Evolutionary conservation across 2,113 vertebrate genomes (phyloP), one percentile per base, ranked within the genome.

Genomic region (Myodes glareolus): DNA sequence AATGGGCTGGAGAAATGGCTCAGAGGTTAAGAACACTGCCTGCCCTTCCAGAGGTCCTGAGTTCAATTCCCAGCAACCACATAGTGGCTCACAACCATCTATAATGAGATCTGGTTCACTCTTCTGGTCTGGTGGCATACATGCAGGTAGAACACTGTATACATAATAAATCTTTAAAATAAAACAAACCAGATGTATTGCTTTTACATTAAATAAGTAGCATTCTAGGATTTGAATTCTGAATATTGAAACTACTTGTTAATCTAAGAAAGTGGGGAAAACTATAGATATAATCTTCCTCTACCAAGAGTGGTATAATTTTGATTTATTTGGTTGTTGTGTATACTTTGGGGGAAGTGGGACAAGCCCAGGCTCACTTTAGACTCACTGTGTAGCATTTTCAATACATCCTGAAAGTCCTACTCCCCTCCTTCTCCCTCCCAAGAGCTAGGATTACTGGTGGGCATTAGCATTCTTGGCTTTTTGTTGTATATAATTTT

Each of bases 261-360:
- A 80, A 95, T 85, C 36, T 65, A 68, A 45, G 55, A 23, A 77
- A 92, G 13, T 42, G 23, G 65, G 10, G n/a, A 84, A 84, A 19
- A 67, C 88, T 61, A 36, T 76, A 88, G 25, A 76, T 25, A 85
- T 76, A 80, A 39, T 42, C 50, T 92, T 93, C 31, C 23, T 94
- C 29, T 72, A 21, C 84, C 78, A 96, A 80, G 31, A 87, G 72
- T 58, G 94, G 77, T 92, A 13, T 27, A 77, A 47, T 84, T 84
- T 84, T 29, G 42, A n/a, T 29, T 86, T 31, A 11, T 31, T 3
- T 50, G 19, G 55, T 31, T 91, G 9, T 76, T 90, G 25, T 88
- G 1, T 90, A 81, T n/a, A 58, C 78, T 52, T 80, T 52, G 50
- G 27, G 31, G 47, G 47, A 9, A 36, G 47, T 33, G 31, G 29